phyloP scores from a whole-genome alignment of 2,888 invertebrate genomes.

The Lithosia quadra region DNA sequence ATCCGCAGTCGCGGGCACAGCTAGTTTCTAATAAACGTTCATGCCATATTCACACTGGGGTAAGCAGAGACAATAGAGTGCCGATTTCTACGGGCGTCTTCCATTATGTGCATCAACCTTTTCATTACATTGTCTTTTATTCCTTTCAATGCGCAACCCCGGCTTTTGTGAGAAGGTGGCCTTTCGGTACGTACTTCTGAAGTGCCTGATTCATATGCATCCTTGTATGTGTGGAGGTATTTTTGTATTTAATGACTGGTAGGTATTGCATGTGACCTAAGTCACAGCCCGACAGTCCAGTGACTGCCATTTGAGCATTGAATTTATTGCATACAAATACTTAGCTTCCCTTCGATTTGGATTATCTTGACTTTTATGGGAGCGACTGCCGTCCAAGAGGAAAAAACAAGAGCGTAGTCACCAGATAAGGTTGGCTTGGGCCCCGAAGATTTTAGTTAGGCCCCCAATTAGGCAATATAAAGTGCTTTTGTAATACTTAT shows the following conservation, averaged over 20 bases:
- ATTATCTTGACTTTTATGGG: neutral
- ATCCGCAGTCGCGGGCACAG: too few species aligned
- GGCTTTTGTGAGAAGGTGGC: slow-evolving; percentile 1
- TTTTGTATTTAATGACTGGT: too few species aligned
- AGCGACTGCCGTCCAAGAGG: too few species aligned
- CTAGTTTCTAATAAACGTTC: too few species aligned
- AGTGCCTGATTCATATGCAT: neutral
- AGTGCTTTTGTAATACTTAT: too few species aligned
- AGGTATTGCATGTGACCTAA: too few species aligned
- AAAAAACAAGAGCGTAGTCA: too few species aligned
- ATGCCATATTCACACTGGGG: neutral
- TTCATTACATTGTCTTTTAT: slow-evolving; percentile 1
- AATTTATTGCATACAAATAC: too few species aligned
- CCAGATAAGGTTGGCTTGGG: neutral
- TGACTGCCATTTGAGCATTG: too few species aligned
- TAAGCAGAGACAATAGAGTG: neutral
- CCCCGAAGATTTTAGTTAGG: neutral
- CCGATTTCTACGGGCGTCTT: neutral
- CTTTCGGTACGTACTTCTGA: neutral
- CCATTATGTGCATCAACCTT: slow-evolving; percentile 4
- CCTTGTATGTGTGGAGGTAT: neutral
- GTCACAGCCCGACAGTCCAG: too few species aligned
- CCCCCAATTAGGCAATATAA: too few species aligned
- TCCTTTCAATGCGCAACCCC: neutral
- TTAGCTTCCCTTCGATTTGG: neutral